Conservation (phyloP, 2,113 vertebrate genomes). For the Mus pahari region DNA sequence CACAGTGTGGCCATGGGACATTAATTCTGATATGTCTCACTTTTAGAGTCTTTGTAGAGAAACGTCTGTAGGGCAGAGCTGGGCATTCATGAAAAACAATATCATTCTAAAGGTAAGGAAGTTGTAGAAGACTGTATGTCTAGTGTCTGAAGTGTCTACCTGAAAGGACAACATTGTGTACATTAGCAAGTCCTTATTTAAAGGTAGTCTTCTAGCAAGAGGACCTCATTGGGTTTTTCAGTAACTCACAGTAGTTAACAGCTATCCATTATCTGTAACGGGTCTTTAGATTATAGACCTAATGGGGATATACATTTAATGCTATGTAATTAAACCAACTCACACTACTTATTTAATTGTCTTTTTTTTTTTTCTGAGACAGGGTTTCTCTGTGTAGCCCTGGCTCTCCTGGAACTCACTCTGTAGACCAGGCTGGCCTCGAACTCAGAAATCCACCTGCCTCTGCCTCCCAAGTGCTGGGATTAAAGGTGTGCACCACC, state of each 20-base stretch:
- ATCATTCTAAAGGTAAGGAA: slow-evolving; percentile 56
- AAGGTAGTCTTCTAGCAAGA: slow-evolving; percentile 43
- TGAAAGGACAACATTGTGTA: slow-evolving; percentile 55
- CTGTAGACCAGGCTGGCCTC: too few relatives aligned
- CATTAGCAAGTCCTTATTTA: slow-evolving; percentile 51
- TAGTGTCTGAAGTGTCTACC: slow-evolving; percentile 32
- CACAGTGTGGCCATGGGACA: not conserved
- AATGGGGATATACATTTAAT: slow-evolving; percentile 77
- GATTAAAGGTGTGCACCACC: too few relatives aligned
- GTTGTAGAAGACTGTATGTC: slow-evolving; percentile 7
- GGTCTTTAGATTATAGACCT: slow-evolving; percentile 71
- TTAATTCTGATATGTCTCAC: not conserved
- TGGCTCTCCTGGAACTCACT: too few relatives aligned
- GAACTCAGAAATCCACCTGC: too few relatives aligned
- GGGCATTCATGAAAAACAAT: not conserved
- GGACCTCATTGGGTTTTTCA: slow-evolving; percentile 49
- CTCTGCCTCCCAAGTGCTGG: too few relatives aligned
- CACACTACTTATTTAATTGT: slow-evolving; percentile 79
- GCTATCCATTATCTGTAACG: slow-evolving; percentile 72
- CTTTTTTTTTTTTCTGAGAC: too few relatives aligned
- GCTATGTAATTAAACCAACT: slow-evolving; percentile 66
- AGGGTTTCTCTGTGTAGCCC: too few relatives aligned
- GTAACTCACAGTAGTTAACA: slow-evolving; percentile 43
- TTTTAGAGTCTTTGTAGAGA: slow-evolving; percentile 44
- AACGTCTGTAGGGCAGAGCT: not conserved